A percentile compares a stretch with the other conserved stretches of the same genome.
These are phyloP conservation scores for Poeciliopsis presidionis DNA, from an alignment of 2,797 vertebrate species.

Conservation along the genomic window DNA sequence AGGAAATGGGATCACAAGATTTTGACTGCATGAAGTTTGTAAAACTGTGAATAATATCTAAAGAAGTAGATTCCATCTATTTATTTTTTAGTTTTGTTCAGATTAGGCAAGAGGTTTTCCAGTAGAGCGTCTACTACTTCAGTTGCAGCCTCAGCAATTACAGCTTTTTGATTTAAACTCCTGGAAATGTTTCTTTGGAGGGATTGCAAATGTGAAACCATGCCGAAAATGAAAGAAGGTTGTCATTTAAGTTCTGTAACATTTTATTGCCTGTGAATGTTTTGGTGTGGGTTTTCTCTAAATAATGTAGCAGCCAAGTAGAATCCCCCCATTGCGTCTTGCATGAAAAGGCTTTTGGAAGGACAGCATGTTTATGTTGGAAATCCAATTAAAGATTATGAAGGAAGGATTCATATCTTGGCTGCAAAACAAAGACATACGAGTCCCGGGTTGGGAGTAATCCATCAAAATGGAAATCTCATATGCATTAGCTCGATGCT, in stretches of 20 bases:
- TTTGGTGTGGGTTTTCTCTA: slow-evolving; percentile 41
- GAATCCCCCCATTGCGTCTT: slow-evolving; percentile 64
- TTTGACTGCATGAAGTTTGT: background rate
- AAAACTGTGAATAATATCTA: background rate
- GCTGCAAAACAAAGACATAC: slow-evolving; percentile 50
- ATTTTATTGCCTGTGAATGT: slow-evolving; percentile 40
- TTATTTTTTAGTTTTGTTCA: background rate
- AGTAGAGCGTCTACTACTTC: background rate
- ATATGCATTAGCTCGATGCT: slow-evolving; percentile 46
- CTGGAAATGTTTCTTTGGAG: slow-evolving; percentile 19
- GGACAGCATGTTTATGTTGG: slow-evolving; percentile 66
- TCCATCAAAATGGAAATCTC: slow-evolving; percentile 71
- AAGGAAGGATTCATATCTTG: slow-evolving; percentile 57
- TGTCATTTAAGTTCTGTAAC: slow-evolving; percentile 38
- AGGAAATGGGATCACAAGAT: slow-evolving; percentile 17
- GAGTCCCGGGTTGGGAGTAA: slow-evolving; percentile 41
- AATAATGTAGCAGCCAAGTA: slow-evolving; percentile 65
- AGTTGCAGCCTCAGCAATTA: background rate
- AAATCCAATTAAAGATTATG: slow-evolving; percentile 77
- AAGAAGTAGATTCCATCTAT: background rate
- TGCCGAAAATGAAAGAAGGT: slow-evolving; percentile 28
- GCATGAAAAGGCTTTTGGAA: slow-evolving; percentile 50
- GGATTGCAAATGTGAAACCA: slow-evolving; percentile 27
- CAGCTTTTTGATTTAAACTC: slow-evolving; percentile 28
- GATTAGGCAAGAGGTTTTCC: background rate